A percentile compares a stretch with the other conserved stretches of the same genome.
Conservation (phyloP, 2,888 invertebrate genomes). For the Hirtodrosophila cameraria region DNA sequence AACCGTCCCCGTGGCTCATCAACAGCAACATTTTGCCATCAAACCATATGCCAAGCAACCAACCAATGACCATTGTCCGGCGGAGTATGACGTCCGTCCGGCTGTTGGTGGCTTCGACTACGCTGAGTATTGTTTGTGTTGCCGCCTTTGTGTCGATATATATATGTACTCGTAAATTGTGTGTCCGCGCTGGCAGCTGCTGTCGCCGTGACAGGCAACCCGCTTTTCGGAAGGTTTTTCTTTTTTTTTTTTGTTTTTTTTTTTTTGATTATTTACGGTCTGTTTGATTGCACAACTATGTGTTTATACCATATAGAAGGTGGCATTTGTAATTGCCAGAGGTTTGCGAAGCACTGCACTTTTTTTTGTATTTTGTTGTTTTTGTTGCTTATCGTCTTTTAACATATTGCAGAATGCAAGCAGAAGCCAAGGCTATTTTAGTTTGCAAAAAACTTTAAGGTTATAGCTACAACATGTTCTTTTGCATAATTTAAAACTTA, state of each 20-base stretch:
- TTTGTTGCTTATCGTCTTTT: constrained; percentile 13
- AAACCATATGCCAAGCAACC: constrained; percentile 10
- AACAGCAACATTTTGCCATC: constrained; percentile 6
- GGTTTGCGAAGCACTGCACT: constrained; percentile 5
- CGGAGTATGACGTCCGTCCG: not conserved
- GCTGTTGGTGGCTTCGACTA: not conserved
- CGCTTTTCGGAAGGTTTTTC: constrained; percentile 30
- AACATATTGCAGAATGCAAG: constrained; percentile 24
- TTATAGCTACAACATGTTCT: constrained; percentile 11
- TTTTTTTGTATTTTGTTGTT: too few species aligned
- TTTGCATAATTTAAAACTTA: not conserved
- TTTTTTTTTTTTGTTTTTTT: constrained; percentile 10
- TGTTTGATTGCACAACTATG: constrained; percentile 69
- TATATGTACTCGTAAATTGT: constrained; percentile 42
- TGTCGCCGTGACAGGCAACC: constrained; percentile 22
- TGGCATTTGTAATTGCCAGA: constrained; percentile 57
- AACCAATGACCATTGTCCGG: constrained; percentile 39
- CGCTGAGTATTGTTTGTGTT: constrained; percentile 10
- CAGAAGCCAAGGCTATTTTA: constrained; percentile 26
- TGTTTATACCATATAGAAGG: constrained; percentile 38
- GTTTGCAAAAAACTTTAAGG: constrained; percentile 1
- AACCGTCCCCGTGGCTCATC: constrained; percentile 19
- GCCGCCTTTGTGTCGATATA: constrained; percentile 25
- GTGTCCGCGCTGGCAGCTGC: constrained; percentile 20
- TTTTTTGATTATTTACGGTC: constrained; percentile 50